Conservation (phyloP, 2,113 vertebrate species). For the rat (Rattus norvegicus) region GRCr8 NC_086022.1:72451501-72452000, state of each 20-base stretch:
- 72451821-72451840: not conserved
- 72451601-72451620: not conserved
- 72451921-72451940: not conserved
- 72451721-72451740: not conserved
- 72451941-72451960: not conserved
- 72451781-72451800: not conserved
- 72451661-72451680: too few relatives aligned
- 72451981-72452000: not conserved
- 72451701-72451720: not conserved
- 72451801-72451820: not conserved
- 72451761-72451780: not conserved
- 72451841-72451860: not conserved
- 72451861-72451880: not conserved
- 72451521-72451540: not conserved
- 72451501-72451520: not conserved
- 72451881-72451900: not conserved
- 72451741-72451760: not conserved
- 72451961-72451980: not conserved
- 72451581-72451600: not conserved
- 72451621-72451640: not conserved
- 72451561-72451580: not conserved
- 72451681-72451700: too few relatives aligned
- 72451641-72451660: not conserved
- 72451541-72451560: not conserved
- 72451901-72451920: not conserved